A percentile compares a stretch with the other conserved stretches of the same genome.
Conservation (phyloP, 1,140 invertebrate genomes). For the Phthorimaea operculella region DNA sequence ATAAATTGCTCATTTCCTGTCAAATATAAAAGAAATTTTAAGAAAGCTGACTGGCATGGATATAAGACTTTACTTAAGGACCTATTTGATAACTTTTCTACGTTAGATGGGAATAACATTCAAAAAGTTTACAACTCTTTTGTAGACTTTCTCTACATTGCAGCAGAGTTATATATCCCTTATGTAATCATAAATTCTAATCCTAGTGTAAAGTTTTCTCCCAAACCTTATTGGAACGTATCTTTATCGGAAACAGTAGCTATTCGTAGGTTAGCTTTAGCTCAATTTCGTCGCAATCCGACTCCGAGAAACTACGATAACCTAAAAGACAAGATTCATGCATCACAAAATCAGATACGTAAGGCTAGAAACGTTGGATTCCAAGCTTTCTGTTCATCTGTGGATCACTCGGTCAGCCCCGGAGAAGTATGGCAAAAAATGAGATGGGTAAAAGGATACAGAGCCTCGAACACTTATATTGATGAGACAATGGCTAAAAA, state of each 20-base stretch:
- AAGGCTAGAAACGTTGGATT: background rate
- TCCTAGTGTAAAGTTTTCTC: constrained; percentile 10
- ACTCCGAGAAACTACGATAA: constrained; percentile 6
- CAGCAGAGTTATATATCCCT: background rate
- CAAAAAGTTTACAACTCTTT: background rate
- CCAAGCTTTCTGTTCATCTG: background rate
- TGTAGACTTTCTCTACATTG: background rate
- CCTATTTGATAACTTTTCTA: background rate
- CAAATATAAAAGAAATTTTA: constrained; percentile 14
- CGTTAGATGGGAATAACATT: background rate
- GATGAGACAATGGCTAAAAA: background rate
- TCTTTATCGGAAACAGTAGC: constrained; percentile 18
- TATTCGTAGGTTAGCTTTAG: constrained; percentile 17
- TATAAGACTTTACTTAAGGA: constrained; percentile 9
- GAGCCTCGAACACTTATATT: background rate
- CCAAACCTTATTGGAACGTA: constrained; percentile 21
- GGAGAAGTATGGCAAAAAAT: constrained; percentile 1
- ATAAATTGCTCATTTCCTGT: background rate
- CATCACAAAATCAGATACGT: background rate
- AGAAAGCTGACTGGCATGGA: constrained; percentile 18
- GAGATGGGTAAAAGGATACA: constrained; percentile 3
- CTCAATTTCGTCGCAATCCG: constrained; percentile 16
- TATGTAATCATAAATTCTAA: background rate
- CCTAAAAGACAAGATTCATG: background rate
- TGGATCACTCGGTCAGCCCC: background rate